Conservation (phyloP, 2,888 invertebrate genomes). For the Acrobasis suavella region DNA sequence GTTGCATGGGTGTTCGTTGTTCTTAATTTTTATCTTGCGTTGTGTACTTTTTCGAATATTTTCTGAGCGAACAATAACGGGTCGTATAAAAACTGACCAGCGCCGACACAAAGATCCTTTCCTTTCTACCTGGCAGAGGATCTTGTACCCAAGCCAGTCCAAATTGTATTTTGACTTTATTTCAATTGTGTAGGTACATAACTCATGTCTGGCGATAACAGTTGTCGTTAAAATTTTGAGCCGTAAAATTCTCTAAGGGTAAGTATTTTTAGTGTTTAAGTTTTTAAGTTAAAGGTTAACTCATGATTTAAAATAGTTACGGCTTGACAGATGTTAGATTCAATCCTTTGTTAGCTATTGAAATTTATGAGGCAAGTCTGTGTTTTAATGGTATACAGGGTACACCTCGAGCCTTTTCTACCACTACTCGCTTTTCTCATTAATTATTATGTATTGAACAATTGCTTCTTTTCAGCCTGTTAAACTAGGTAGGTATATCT, state of each 20-base stretch:
- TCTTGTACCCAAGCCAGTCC: not conserved
- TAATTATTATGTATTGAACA: not conserved
- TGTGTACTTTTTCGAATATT: not conserved
- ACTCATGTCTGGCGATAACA: conserved; percentile 23
- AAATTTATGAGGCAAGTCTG: not conserved
- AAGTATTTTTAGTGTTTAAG: not conserved
- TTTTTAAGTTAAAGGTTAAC: not conserved
- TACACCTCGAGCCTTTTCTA: too few relatives aligned
- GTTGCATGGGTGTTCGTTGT: conserved; percentile 22
- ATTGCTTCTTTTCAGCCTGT: not conserved
- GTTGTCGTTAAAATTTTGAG: conserved; percentile 20
- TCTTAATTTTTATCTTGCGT: not conserved
- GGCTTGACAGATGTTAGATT: not conserved
- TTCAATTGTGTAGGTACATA: not conserved
- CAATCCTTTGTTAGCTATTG: not conserved
- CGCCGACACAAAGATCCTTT: not conserved
- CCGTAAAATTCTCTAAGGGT: not conserved
- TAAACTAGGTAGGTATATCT: not conserved
- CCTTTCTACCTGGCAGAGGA: not conserved
- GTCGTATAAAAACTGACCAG: not conserved
- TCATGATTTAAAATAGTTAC: not conserved
- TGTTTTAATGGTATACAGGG: not conserved
- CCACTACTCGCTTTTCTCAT: too few relatives aligned
- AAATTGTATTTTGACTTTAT: not conserved
- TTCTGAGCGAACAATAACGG: not conserved